Conservation (phyloP, 2,113 vertebrate species). For the Brienomyrus brachyistius region DNA sequence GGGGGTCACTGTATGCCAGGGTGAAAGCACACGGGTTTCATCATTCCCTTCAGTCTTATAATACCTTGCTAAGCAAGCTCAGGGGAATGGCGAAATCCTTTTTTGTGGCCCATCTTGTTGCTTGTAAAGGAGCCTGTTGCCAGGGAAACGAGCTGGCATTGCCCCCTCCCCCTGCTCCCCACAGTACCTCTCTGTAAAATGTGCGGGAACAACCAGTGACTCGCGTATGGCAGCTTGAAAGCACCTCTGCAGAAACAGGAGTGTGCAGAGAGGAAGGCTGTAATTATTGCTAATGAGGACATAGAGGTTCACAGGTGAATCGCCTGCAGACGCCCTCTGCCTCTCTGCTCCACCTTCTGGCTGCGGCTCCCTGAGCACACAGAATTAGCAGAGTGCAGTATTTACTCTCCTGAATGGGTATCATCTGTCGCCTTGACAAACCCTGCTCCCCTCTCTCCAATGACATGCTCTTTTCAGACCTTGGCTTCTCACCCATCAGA, state of each 20-base stretch:
- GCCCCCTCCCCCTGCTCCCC: neutral
- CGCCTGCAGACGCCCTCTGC: neutral
- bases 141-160: conserved; percentile 5
- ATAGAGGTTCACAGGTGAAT: neutral
- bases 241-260: neutral
- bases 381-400: neutral
- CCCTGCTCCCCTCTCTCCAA: neutral
- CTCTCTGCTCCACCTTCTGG: neutral
- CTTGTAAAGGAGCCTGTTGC: neutral
- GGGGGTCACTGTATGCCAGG: neutral
- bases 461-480: neutral
- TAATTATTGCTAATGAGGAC: neutral
- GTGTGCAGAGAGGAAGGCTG: neutral
- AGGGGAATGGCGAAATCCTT: neutral
- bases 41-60: neutral
- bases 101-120: conserved; percentile 1
- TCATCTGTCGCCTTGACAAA: neutral
- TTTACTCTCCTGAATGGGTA: neutral
- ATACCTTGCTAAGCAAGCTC: neutral
- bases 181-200: neutral
- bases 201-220: neutral
- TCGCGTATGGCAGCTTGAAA: neutral
- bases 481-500: neutral
- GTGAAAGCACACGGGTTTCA: neutral
- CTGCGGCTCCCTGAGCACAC: neutral